phyloP scores from a whole-genome alignment of 2,888 invertebrate species.

The Drosophila demipolita region DNA sequence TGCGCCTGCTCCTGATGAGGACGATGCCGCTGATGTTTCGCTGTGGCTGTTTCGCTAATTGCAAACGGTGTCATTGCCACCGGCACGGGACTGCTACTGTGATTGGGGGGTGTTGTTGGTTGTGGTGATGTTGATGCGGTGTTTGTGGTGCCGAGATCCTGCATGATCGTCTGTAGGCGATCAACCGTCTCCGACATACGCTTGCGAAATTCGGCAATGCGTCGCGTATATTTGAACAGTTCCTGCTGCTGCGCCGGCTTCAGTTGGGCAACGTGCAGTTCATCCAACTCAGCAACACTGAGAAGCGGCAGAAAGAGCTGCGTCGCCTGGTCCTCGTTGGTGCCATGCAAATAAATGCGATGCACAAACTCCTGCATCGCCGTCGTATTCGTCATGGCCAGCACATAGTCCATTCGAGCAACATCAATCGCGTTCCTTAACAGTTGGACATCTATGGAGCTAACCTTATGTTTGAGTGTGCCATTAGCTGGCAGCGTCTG shows the following conservation, averaged over 20 bases:
- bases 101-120: not conserved
- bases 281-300: constrained; percentile 58
- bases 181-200: constrained; percentile 81
- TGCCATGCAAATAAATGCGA: constrained; percentile 70
- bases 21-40: not conserved
- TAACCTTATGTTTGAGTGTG: not conserved
- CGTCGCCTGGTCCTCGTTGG: constrained; percentile 50
- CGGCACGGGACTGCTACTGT: not conserved
- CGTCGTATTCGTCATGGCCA: constrained; percentile 72
- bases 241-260: constrained; percentile 39
- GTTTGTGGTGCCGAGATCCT: constrained; percentile 43
- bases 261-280: constrained; percentile 26
- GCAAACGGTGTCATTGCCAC: constrained; percentile 6
- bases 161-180: constrained; percentile 77
- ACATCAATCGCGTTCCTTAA: constrained; percentile 42
- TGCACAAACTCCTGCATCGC: constrained; percentile 79
- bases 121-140: not conserved
- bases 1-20: constrained; percentile 3
- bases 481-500: not conserved
- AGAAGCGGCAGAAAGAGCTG: constrained; percentile 60
- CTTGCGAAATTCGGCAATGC: constrained; percentile 76
- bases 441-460: constrained; percentile 16
- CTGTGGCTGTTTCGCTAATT: not conserved
- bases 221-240: constrained; percentile 75
- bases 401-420: constrained; percentile 43